These are phyloP conservation scores for Caenorhabditis sinica DNA, from an alignment of 2,888 invertebrate genomes.

Conservation along the genomic window DNA sequence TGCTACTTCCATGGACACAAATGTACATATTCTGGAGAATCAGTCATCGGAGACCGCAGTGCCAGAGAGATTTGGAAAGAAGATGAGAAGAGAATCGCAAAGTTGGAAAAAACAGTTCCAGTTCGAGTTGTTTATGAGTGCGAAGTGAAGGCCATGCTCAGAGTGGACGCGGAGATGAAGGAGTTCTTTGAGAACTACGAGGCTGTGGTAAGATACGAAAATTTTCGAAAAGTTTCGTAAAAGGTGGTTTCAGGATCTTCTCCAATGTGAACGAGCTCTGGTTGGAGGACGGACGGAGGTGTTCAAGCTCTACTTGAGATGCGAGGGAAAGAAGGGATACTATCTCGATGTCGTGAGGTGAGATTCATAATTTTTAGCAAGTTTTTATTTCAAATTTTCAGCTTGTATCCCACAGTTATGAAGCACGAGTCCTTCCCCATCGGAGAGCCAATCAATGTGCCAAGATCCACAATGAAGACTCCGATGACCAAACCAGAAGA, in stretches of 20 bases:
- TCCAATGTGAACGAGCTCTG: slow-evolving; percentile 16
- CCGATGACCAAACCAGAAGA: slow-evolving; percentile 6
- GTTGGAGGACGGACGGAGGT: slow-evolving; percentile 37
- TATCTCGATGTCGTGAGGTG: slow-evolving; percentile 23
- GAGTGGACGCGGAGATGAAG: not conserved
- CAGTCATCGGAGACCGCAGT: not conserved
- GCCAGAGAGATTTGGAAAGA: slow-evolving; percentile 7
- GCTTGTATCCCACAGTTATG: slow-evolving; percentile 34
- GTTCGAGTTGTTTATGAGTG: slow-evolving; percentile 22
- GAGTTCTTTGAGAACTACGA: slow-evolving; percentile 25
- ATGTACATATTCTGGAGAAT: slow-evolving; percentile 4
- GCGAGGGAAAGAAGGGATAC: not conserved
- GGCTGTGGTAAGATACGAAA: too few relatives aligned
- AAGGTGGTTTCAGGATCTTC: not conserved
- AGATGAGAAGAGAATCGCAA: not conserved
- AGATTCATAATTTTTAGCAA: too few relatives aligned
- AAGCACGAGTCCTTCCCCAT: slow-evolving; percentile 15
- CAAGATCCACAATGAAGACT: not conserved
- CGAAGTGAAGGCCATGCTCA: not conserved
- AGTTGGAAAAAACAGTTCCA: not conserved
- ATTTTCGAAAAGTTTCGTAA: too few relatives aligned
- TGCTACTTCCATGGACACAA: slow-evolving; percentile 17
- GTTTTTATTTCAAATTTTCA: too few relatives aligned
- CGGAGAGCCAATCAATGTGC: slow-evolving; percentile 3
- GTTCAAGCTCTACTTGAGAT: not conserved